Base-by-base conservation (phyloP, 2,888 invertebrate species). In the Mesorhabditis spiculigera region DNA sequence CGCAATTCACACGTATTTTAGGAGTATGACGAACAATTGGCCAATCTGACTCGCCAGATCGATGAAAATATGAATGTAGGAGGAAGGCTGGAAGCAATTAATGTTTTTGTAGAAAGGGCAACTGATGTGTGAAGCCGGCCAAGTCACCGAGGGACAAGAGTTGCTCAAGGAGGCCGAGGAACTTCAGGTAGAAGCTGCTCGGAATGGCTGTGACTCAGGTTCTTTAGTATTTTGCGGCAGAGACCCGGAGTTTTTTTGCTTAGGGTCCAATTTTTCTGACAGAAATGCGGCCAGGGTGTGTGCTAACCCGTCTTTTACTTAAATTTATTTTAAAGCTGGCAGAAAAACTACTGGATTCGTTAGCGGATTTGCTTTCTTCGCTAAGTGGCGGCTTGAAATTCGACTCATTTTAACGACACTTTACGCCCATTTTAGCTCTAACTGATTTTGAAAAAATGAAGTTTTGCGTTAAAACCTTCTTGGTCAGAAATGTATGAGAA, bases 291-390 rank as follows among this genome's bases (percentile, higher is more conserved):
- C 28, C 1, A 28, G 28, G 28, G 28, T 28, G 28, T 28, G 1
- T 28, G 28, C 28, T 28, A 28, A 1, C n/a, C n/a, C 1, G 28
- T 28, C 28, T 28, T 28, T 28, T 28, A 28, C 28, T 28, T n/a
- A 63, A n/a, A n/a, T n/a, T n/a, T n/a, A 3, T n/a, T 63, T 10
- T 28, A 2, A 5, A 64, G 43, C 50, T 78, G 61, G 76, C 71
- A 44, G 78, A 76, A 42, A 78, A 78, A 68, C 66, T 78, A 28
- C 3, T 3, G 1, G 28, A 28, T 28, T 28, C 28, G 28, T 28
- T 28, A 1, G 28, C 28, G 28, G 28, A 28, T 28, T 28, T 28
- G 28, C 3, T 28, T 28, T 28, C 28, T 28, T 28, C 28, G 28
- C 3, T 28, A 3, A 28, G 28, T 28, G 28, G 28, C 28, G 28